These are phyloP conservation scores for Prionace glauca DNA, from an alignment of 2,797 vertebrate genomes.

Conservation along the genomic window DNA sequence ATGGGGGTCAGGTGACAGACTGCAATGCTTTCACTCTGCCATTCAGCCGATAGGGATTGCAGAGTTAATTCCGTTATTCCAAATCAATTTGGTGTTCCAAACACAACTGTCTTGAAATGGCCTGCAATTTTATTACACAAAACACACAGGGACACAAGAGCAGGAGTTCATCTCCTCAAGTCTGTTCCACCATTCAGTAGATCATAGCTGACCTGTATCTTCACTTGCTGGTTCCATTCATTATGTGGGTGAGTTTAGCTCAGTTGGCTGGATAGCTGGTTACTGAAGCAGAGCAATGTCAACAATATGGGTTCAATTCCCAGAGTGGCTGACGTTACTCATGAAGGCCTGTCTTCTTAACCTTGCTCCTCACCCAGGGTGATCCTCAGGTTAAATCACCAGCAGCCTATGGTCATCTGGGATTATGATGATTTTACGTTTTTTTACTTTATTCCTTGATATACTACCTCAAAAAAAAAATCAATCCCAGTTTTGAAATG, in stretches of 20 bases:
- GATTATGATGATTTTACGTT: too few relatives aligned
- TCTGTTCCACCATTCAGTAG: background rate
- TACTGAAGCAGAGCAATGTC: too few relatives aligned
- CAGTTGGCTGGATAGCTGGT: too few relatives aligned
- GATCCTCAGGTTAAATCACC: too few relatives aligned
- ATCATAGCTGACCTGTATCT: background rate
- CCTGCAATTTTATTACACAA: background rate
- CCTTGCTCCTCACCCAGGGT: too few relatives aligned
- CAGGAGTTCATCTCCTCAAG: background rate
- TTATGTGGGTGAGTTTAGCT: too few relatives aligned
- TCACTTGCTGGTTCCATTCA: background rate
- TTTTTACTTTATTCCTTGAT: background rate
- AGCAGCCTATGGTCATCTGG: too few relatives aligned
- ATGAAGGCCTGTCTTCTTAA: too few relatives aligned
- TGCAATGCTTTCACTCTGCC: background rate
- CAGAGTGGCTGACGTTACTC: too few relatives aligned
- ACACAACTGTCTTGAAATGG: background rate
- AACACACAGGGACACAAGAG: background rate
- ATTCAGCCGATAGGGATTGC: background rate
- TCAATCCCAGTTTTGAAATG: background rate
- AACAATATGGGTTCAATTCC: too few relatives aligned
- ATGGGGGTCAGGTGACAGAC: background rate
- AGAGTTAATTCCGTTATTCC: background rate
- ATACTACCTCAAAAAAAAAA: background rate
- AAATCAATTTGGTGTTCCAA: background rate